Evolutionary conservation across 2,113 vertebrate genomes (phyloP).

Genomic region (Corythaeola cristata): DNA sequence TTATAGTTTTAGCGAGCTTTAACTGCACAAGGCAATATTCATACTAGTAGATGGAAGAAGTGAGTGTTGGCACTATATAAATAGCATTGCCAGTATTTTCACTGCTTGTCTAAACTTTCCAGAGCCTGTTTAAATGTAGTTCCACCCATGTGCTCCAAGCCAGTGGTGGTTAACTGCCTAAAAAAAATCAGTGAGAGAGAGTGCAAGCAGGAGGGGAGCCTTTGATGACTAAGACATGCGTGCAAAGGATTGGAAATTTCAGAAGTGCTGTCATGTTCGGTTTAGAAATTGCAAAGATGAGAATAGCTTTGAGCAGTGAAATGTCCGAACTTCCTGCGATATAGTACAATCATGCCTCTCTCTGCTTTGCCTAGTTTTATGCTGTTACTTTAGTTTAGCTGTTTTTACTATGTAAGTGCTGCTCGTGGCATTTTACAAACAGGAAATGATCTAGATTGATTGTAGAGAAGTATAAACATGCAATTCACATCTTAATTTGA

Average conservation of each 20-base stretch:
- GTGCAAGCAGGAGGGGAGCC: neutral
- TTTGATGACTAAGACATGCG: conserved; percentile 9
- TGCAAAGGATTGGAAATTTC: neutral
- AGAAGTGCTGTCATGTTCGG: neutral
- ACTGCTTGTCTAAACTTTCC: neutral
- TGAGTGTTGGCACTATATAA: neutral
- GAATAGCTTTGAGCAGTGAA: neutral
- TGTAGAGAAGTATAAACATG: neutral
- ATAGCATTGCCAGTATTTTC: neutral
- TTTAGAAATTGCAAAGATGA: neutral
- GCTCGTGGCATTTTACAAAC: rapidly evolving
- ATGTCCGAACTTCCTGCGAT: neutral
- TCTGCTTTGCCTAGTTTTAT: neutral
- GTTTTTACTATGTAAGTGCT: neutral
- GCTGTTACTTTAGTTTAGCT: neutral
- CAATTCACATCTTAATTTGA: neutral
- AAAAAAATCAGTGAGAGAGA: neutral
- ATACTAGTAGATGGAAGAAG: neutral
- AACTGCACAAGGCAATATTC: neutral
- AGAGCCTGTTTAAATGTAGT: neutral
- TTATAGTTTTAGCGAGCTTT: neutral
- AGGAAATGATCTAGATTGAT: neutral
- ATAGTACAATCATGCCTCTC: neutral
- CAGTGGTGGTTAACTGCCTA: neutral
- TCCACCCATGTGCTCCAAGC: neutral